phyloP scores from a whole-genome alignment of 2,797 vertebrate genomes.

The Argentina silus region DNA sequence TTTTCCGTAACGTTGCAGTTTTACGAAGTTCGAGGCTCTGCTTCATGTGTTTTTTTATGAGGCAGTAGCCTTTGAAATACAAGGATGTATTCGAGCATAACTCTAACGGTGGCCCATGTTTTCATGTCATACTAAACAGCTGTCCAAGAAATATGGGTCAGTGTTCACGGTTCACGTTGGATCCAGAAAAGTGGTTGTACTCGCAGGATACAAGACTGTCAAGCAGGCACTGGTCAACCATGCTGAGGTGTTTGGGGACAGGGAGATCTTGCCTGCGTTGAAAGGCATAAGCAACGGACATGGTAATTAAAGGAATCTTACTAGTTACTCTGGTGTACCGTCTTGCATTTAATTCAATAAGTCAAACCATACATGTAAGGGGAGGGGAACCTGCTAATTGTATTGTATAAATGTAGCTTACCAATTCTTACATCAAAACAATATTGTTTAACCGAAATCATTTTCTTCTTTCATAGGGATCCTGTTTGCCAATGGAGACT shows the following conservation, averaged over 20 bases:
- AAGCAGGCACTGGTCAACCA: slow-evolving; percentile 70
- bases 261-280: slow-evolving; percentile 52
- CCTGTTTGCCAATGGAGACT: slow-evolving; percentile 74
- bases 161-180: slow-evolving; percentile 72
- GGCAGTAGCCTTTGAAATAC: background rate
- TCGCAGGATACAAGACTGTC: slow-evolving; percentile 70
- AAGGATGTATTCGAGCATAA: background rate
- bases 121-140: slow-evolving; percentile 42
- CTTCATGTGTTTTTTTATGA: background rate
- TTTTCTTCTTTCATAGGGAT: slow-evolving; percentile 61
- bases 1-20: too few relatives aligned
- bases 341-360: background rate
- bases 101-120: background rate
- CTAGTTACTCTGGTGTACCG: background rate
- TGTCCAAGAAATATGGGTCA: slow-evolving; percentile 68
- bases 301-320: slow-evolving; percentile 53
- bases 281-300: slow-evolving; percentile 44
- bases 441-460: background rate
- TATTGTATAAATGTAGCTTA: background rate
- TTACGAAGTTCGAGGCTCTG: too few relatives aligned
- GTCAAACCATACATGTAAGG: background rate
- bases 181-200: slow-evolving; percentile 68
- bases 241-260: slow-evolving; percentile 72
- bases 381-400: background rate
- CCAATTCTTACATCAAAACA: background rate